Evolutionary conservation across 2,888 invertebrate species (phyloP).

Genomic region (Aphodius sticticus): DNA sequence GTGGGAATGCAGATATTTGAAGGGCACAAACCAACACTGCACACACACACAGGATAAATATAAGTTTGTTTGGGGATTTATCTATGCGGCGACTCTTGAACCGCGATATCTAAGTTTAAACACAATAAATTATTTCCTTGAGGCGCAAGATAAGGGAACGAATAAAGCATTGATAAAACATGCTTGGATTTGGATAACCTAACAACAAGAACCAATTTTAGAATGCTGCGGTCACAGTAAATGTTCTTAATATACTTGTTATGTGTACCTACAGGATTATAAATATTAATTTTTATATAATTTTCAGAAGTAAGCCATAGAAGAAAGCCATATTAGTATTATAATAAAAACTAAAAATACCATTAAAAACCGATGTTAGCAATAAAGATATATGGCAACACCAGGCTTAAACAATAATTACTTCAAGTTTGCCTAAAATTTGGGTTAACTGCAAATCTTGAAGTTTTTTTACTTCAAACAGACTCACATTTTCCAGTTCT

Average conservation of each 20-base stretch:
- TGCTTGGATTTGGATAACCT: neutral
- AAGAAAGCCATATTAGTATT: too few relatives aligned
- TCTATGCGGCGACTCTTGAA: neutral
- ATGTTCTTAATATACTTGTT: neutral
- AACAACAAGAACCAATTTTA: neutral
- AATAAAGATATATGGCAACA: too few relatives aligned
- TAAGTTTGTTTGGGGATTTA: neutral
- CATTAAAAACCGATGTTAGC: too few relatives aligned
- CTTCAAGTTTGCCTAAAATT: too few relatives aligned
- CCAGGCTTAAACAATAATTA: too few relatives aligned
- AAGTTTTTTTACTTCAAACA: too few relatives aligned
- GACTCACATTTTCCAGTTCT: too few relatives aligned
- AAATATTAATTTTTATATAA: neutral
- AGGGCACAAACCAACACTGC: neutral
- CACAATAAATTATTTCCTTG: neutral
- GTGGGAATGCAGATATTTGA: neutral
- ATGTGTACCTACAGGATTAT: neutral
- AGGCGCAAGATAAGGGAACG: neutral
- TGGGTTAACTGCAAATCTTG: too few relatives aligned
- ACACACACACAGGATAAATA: neutral
- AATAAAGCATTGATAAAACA: neutral
- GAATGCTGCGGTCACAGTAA: neutral
- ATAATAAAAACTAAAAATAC: too few relatives aligned
- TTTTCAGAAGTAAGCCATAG: neutral
- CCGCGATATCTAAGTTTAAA: neutral